These are phyloP conservation scores for Leucoma salicis DNA, from an alignment of 2,888 invertebrate genomes.

Conservation along the genomic window DNA sequence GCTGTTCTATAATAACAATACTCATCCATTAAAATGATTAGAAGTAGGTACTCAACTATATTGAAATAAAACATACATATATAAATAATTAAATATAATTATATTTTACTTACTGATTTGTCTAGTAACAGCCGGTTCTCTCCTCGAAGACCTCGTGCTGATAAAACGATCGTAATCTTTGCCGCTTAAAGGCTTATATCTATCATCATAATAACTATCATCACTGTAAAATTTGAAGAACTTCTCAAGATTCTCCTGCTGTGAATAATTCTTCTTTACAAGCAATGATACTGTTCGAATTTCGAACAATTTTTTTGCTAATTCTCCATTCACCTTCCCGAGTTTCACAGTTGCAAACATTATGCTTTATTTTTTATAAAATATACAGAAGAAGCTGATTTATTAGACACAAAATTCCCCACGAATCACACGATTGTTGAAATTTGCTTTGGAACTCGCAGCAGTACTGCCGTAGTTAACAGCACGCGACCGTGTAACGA, in stretches of 20 bases:
- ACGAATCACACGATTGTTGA: no score
- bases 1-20: no score
- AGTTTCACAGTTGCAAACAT: conserved; percentile 40
- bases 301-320: conserved; percentile 40
- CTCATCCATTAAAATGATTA: no score
- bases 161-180: conserved; percentile 63
- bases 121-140: conserved; percentile 67
- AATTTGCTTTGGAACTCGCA: no score
- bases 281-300: conserved; percentile 33
- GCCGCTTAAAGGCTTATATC: conserved; percentile 48
- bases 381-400: no score
- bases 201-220: conserved; percentile 35
- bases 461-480: not conserved
- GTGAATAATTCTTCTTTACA: conserved; percentile 36
- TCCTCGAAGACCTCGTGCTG: conserved; percentile 51
- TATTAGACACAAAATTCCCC: no score
- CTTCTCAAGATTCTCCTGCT: conserved; percentile 41
- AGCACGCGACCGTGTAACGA: conserved; percentile 8
- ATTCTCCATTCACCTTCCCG: conserved; percentile 29
- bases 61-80: no score
- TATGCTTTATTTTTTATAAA: conserved; percentile 7
- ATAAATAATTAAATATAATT: not conserved
- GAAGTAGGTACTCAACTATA: no score
- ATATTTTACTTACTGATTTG: conserved; percentile 59
- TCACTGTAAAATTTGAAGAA: conserved; percentile 64